Evolutionary conservation across 2,797 vertebrate species (phyloP).

Genomic region (Protosalanx chinensis): DNA sequence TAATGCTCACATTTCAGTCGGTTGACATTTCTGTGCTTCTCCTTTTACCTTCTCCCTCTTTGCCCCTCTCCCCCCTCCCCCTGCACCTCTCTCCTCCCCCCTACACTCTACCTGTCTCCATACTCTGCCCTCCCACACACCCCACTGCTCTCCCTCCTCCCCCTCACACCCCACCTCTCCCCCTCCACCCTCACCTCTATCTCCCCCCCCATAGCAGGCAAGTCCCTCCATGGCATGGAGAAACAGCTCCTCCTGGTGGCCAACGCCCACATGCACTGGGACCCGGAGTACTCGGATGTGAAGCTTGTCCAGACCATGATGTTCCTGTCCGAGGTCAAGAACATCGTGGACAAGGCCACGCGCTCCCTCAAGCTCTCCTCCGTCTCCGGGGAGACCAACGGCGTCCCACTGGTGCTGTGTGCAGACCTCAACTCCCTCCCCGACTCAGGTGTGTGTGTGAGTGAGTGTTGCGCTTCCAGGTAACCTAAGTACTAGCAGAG

Average conservation of each 20-base stretch:
- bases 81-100: background rate
- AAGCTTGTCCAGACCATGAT: slow-evolving; percentile 99
- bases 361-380: slow-evolving; percentile 87
- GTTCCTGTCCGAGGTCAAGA: slow-evolving; percentile 98
- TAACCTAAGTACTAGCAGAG: background rate
- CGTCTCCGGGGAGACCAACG: slow-evolving; percentile 84
- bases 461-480: too few species aligned
- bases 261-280: slow-evolving; percentile 99
- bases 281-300: slow-evolving; percentile 95
- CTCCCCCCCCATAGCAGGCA: slow-evolving; percentile 77
- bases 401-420: slow-evolving; percentile 94
- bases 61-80: background rate
- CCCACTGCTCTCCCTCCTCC: background rate
- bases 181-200: slow-evolving; percentile 8
- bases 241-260: slow-evolving; percentile 94
- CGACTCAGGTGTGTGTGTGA: slow-evolving; percentile 81
- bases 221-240: slow-evolving; percentile 87
- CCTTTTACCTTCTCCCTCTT: too few species aligned
- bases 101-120: background rate
- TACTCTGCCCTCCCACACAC: too few species aligned
- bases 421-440: slow-evolving; percentile 98
- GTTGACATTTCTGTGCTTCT: too few species aligned
- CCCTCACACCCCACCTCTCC: background rate
- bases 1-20: background rate
- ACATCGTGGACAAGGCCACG: slow-evolving; percentile 95